Percentiles rank a stretch among this genome's conserved stretches.
These are phyloP conservation scores for Nothoprocta pentlandii DNA, from an alignment of 2,113 vertebrate species.

Conservation along the genomic window DNA sequence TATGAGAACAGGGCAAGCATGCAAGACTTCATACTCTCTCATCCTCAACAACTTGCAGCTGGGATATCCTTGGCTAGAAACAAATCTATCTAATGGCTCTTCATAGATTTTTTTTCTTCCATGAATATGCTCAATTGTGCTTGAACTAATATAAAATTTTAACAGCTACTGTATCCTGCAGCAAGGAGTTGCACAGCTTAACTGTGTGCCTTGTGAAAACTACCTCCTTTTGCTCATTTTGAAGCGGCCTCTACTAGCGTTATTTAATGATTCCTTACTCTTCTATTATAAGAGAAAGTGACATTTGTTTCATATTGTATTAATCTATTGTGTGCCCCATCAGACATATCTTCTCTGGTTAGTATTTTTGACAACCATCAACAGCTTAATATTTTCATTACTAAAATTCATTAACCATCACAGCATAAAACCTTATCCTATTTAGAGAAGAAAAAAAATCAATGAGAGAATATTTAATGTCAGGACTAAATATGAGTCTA, in stretches of 20 bases:
- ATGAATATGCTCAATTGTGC: neutral
- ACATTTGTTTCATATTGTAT: neutral
- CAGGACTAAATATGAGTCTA: neutral
- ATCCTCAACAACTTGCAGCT: neutral
- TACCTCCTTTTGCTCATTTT: neutral
- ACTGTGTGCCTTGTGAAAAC: neutral
- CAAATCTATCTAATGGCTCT: neutral
- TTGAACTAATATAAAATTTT: neutral
- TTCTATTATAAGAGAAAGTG: conserved; percentile 6
- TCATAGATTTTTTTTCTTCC: neutral
- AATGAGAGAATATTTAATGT: neutral
- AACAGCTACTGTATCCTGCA: neutral
- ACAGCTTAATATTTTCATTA: neutral
- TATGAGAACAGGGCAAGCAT: neutral
- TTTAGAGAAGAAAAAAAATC: neutral
- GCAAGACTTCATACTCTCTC: neutral
- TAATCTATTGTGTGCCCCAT: neutral
- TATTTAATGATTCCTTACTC: neutral
- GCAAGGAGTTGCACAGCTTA: neutral
- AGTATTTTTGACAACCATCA: neutral
- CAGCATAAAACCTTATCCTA: neutral
- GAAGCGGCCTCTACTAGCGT: neutral
- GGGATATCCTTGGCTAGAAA: neutral
- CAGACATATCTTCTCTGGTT: neutral
- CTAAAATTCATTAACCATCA: neutral